phyloP scores from a whole-genome alignment of 2,888 invertebrate species.

The Drosophila koepferae region DNA sequence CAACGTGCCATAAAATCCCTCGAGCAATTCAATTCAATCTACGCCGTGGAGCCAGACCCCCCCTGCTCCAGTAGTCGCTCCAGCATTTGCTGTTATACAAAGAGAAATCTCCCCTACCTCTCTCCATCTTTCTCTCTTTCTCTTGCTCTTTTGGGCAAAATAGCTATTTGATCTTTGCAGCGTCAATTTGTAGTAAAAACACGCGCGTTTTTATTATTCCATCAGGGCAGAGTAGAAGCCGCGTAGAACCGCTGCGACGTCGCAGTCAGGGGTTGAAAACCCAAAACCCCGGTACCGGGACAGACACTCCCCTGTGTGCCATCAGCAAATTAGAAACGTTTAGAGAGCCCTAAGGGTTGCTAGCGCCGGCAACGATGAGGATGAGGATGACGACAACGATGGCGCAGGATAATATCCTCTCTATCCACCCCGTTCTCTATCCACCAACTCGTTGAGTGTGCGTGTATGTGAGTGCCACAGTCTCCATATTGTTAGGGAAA shows the following conservation, averaged over 20 bases:
- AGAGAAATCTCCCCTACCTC: constrained; percentile 3
- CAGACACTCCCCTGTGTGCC: constrained; percentile 79
- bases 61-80: not conserved
- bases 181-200: constrained; percentile 78
- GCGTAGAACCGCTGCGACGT: not conserved
- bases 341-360: constrained; percentile 59
- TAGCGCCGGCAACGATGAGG: constrained; percentile 27
- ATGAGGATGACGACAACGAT: constrained; percentile 47
- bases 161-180: constrained; percentile 64
- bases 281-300: constrained; percentile 2
- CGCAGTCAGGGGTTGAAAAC: constrained; percentile 49
- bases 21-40: constrained; percentile 82
- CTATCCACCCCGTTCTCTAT: constrained; percentile 15
- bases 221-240: constrained; percentile 57
- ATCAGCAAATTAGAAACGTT: constrained; percentile 83
- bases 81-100: constrained; percentile 21
- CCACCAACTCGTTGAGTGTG: not conserved
- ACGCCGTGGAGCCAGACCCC: constrained; percentile 39
- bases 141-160: not conserved
- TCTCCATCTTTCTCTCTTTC: not conserved
- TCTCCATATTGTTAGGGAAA: constrained; percentile 58
- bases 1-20: constrained; percentile 82
- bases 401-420: constrained; percentile 33
- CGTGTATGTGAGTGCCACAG: not conserved
- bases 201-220: constrained; percentile 82